Evolutionary conservation across 1,140 invertebrate species (phyloP).

Genomic region (Schlechtendalia chinensis): DNA sequence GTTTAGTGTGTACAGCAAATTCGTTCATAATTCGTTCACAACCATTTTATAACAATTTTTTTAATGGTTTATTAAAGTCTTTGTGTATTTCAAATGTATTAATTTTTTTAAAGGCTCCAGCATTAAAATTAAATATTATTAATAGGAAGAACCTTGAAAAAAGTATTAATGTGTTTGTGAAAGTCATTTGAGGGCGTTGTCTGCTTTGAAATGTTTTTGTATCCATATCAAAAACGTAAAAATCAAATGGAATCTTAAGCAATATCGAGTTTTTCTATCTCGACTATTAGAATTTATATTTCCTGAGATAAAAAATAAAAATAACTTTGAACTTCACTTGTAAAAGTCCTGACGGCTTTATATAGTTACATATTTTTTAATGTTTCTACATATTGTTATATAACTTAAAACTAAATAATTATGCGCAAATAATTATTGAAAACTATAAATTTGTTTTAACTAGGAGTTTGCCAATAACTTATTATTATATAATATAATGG

Average conservation of each 20-base stretch:
- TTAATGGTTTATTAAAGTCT: background rate
- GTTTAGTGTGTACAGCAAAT: too few species aligned
- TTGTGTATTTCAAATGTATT: background rate
- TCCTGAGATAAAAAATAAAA: background rate
- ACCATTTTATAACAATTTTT: background rate
- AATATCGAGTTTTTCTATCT: slow-evolving; percentile 16
- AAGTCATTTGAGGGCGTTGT: slow-evolving; percentile 37
- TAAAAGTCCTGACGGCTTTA: background rate
- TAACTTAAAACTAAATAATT: background rate
- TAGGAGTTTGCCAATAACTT: background rate
- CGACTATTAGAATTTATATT: too few species aligned
- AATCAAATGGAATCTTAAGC: slow-evolving; percentile 2
- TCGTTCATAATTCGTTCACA: background rate
- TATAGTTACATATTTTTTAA: too few species aligned
- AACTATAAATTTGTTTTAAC: slow-evolving; percentile 10
- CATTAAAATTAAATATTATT: background rate
- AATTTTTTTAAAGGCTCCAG: slow-evolving; percentile 3
- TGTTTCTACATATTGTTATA: background rate
- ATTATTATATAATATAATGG: background rate
- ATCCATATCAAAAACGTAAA: background rate
- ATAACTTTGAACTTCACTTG: background rate
- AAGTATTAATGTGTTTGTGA: slow-evolving; percentile 2
- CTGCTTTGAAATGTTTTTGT: slow-evolving; percentile 19
- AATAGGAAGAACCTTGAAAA: slow-evolving; percentile 40
- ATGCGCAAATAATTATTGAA: background rate